Base-by-base conservation (phyloP, 2,888 invertebrate genomes). In the Drosophila formosana region DNA sequence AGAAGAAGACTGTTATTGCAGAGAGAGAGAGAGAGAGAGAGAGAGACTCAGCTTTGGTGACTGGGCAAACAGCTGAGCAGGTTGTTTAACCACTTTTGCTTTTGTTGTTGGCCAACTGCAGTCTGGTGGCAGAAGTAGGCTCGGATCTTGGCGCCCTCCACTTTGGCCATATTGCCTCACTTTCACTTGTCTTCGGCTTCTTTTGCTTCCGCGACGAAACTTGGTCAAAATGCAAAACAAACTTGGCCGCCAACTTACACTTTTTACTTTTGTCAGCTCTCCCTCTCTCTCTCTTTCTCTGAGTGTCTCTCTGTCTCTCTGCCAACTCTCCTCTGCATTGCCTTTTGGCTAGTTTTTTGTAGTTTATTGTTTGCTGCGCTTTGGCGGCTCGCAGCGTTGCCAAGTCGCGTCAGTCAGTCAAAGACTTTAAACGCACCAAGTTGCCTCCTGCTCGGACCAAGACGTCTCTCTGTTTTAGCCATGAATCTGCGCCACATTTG, bases 401-500 rank as follows among this genome's bases (percentile, higher is more conserved):
- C 76, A 62, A 80, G 73, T 71, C 69, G 78, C 68, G 55, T 89
- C 85, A 86, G 85, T 86, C 88, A 78, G 66, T 80, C 53, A 52
- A 89, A 89, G 88, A 89, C 89, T 71, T 78, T 57, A 75, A 82
- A 57, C 88, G 80, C 76, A 80, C 72, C 78, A 88, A 88, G 89
- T 55, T 18, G 47, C 56, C 23, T 66, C 52, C 26, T 57, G 11
- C 47, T 50, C 26, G 39, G 23, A 26, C 32, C 32, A 23, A 26
- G 34, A 7, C 13, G 11, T 2, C 26, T 11, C 9, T 7, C 3
- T 11, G 1, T 23, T 39, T 13, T 8, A 32, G 26, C 28, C 41
- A 91, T 91, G 91, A 91, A 89, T 75, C 66, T 92, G 11, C 82
- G 84, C 11, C 80, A 89, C 64, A 71, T 91, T 56, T 79, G 91